These are phyloP conservation scores for Willowsia nigromaculata DNA, from an alignment of 2,888 invertebrate genomes.

Conservation along the genomic window DNA sequence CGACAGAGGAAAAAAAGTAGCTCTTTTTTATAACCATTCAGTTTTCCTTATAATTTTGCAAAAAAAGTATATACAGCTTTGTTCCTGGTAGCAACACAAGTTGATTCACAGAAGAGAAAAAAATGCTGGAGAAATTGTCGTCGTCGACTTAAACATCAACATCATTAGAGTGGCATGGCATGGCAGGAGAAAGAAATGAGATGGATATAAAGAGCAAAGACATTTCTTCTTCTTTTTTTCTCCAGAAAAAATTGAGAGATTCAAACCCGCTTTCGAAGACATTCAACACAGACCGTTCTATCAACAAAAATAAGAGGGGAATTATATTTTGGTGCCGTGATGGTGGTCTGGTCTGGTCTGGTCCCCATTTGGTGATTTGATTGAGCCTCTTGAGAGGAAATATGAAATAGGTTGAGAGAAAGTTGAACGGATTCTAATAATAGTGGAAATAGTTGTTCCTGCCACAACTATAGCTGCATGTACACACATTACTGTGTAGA, in stretches of 20 bases:
- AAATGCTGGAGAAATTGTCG: not conserved
- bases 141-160: not conserved
- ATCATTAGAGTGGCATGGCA: not conserved
- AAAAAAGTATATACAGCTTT: not conserved
- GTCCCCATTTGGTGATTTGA: conserved; percentile 26
- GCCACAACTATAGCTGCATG: not conserved
- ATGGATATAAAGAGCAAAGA: not conserved
- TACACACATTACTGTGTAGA: too few relatives aligned
- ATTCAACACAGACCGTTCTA: not conserved
- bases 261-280: not conserved
- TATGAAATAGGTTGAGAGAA: not conserved
- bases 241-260: conserved; percentile 20
- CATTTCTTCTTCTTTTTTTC: not conserved
- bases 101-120: not conserved
- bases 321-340: not conserved
- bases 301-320: not conserved
- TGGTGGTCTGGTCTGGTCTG: too few relatives aligned
- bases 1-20: not conserved
- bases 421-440: not conserved
- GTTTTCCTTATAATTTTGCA: not conserved
- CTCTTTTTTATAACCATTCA: not conserved
- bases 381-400: not conserved
- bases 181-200: not conserved
- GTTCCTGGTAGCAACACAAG: not conserved
- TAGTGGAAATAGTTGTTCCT: not conserved